phyloP scores from a whole-genome alignment of 1,140 invertebrate species.

The Platorchestia sp. region DNA sequence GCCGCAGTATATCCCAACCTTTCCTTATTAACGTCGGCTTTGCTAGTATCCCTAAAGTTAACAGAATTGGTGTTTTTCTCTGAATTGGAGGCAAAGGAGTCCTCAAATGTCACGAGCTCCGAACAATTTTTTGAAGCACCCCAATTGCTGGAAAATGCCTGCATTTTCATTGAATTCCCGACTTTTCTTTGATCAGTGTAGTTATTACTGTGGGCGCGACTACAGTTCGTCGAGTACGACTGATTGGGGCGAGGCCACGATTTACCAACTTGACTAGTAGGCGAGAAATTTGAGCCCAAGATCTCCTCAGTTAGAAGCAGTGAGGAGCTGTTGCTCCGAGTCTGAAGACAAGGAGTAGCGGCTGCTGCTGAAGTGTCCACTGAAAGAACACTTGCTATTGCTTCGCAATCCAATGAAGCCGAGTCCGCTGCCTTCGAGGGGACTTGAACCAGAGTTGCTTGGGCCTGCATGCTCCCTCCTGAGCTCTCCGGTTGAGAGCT shows the following conservation, averaged over 20 bases:
- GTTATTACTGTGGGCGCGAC: background rate
- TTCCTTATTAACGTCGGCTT: background rate
- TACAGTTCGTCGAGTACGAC: background rate
- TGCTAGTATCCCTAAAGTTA: background rate
- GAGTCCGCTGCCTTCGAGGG: background rate
- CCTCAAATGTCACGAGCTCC: background rate
- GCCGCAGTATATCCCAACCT: background rate
- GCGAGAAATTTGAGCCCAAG: background rate
- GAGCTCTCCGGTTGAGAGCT: background rate
- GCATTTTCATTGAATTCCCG: background rate
- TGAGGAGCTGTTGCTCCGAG: conserved; percentile 42
- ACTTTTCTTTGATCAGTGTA: background rate
- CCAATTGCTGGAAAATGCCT: background rate
- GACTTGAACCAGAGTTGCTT: background rate
- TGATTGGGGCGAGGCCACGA: background rate
- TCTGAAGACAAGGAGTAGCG: conserved; percentile 14
- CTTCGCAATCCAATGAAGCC: background rate
- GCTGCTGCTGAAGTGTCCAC: conserved; percentile 46
- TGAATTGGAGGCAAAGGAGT: background rate
- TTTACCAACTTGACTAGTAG: background rate
- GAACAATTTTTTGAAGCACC: background rate
- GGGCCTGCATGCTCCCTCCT: background rate
- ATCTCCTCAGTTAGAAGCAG: conserved; percentile 16
- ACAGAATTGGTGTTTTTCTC: background rate
- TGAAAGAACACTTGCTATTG: conserved; percentile 10